Conservation (phyloP, 2,888 invertebrate genomes). For the Epinotia brunnichana region DNA sequence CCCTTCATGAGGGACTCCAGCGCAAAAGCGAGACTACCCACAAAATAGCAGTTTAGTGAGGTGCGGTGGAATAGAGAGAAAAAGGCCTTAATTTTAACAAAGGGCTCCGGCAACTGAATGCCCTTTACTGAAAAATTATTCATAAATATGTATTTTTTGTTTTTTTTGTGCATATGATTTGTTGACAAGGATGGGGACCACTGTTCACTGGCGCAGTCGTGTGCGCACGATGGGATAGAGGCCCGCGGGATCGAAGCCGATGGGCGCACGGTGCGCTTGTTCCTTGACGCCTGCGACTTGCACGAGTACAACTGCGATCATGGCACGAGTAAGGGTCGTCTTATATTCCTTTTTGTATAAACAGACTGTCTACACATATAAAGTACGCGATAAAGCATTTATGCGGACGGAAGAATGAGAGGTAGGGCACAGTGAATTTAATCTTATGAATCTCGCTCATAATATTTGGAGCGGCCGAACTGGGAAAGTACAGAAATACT, state of each 20-base stretch:
- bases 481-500: too few species aligned
- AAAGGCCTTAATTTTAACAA: background rate
- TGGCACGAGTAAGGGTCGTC: conserved; percentile 60
- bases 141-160: background rate
- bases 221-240: conserved; percentile 65
- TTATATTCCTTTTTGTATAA: too few species aligned
- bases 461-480: too few species aligned
- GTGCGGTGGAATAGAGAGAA: background rate
- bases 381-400: too few species aligned
- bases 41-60: too few species aligned
- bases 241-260: conserved; percentile 65
- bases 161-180: background rate
- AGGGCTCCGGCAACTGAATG: too few species aligned
- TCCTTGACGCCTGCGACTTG: conserved; percentile 76
- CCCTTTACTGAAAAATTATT: background rate
- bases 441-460: too few species aligned
- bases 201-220: conserved; percentile 59
- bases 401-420: too few species aligned
- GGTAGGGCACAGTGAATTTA: too few species aligned
- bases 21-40: too few species aligned
- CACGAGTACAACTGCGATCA: conserved; percentile 75
- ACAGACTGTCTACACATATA: too few species aligned
- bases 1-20: too few species aligned
- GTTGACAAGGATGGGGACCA: conserved; percentile 8
- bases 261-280: conserved; percentile 63